Percentiles rank a stretch among this genome's conserved stretches.
phyloP scores from a whole-genome alignment of 2,113 vertebrate species.

The Actenoides hombroni region DNA sequence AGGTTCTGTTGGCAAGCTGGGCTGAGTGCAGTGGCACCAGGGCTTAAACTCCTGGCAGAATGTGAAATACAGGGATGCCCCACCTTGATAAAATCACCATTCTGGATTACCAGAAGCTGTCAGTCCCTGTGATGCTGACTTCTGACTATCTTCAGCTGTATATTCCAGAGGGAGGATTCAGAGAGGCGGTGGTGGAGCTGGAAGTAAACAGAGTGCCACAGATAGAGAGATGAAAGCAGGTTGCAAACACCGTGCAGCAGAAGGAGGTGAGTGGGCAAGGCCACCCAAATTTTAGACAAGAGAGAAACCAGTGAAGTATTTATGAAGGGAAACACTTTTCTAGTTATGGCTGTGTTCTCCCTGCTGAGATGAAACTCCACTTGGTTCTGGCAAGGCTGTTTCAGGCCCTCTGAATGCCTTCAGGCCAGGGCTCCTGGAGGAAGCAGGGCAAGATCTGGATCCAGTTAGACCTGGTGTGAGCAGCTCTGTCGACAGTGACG shows the following conservation, averaged over 20 bases:
- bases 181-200: neutral
- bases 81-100: neutral
- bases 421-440: neutral
- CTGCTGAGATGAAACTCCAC: neutral
- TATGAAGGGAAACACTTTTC: neutral
- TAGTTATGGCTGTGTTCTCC: neutral
- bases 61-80: neutral
- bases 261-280: neutral
- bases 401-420: neutral
- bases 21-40: neutral
- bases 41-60: neutral
- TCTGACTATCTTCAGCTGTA: neutral
- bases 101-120: neutral
- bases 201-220: neutral
- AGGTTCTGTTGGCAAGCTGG: neutral
- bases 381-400: neutral
- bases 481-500: neutral
- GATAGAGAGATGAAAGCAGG: neutral
- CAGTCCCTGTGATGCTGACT: neutral
- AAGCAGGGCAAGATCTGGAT: neutral
- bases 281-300: neutral
- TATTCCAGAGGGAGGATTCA: neutral
- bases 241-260: neutral
- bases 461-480: neutral
- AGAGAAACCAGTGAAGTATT: neutral